Evolutionary conservation across 2,113 vertebrate genomes (phyloP), one percentile per base, ranked within the genome.

Genomic region (Xiphophorus couchianus): DNA sequence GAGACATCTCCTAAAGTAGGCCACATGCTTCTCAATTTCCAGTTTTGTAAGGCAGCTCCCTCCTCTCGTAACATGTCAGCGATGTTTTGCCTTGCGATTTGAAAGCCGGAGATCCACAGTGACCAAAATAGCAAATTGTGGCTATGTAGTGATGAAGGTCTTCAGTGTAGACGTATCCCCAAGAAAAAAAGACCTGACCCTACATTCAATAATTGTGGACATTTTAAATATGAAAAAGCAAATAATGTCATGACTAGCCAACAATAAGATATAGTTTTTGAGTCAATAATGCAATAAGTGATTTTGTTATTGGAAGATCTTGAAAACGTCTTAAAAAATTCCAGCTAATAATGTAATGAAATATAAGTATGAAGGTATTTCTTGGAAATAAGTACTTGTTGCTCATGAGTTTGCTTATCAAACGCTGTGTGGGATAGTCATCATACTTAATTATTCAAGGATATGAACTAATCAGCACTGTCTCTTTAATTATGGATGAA

Each of bases 1-100:
- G 82, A 88, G 62, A 62, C 63, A 58, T 64, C 70, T 81, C 58
- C 61, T 42, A 80, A 84, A 84, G 37, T 75, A 73, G 76, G 66
- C 2, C n/a, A 25, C 67, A 71, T 39, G 33, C 22, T 33, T 76
- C 39, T 44, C 64, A 72, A 75, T 61, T 61, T 74, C 77, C 42
- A 66, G 33, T 73, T 73, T 66, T 29, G 31, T 71, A 62, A 48
- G 48, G 37, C 19, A 58, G 19, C 25, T 58, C 61, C 44, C 54
- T 54, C 28, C 28, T 8, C 37, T 80, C 37, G 66, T 44, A 69
- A 76, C n/a, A 51, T 13, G 12, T 42, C 44, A 58, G n/a, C 13
- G 54, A 42, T 31, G 37, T 71, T 71, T 65, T 29, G 0, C 68
- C 68, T 72, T 62, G 7, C 2, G 3, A 22, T 58, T n/a, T 22